Evolutionary conservation across 2,797 vertebrate species (phyloP), one percentile per base, ranked within the genome.

Genomic region (Mycteria americana): DNA sequence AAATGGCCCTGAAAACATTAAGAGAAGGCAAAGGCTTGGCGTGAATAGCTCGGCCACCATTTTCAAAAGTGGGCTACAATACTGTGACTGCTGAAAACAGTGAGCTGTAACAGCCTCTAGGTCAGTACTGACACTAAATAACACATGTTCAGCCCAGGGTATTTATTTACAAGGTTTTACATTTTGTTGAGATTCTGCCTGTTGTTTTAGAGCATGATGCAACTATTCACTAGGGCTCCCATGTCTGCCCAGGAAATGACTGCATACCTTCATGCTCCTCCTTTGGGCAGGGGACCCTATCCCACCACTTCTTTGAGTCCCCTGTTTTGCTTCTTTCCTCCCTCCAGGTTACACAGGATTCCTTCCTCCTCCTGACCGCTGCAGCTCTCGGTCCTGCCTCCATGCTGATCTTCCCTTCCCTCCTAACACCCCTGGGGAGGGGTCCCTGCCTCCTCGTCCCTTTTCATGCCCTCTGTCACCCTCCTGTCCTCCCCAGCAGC

Each of bases 11-110:
- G 11, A 68, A 75, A 70, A n/a, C 10, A 22, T 31, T 5, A 53
- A 51, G 13, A 78, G 53, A 65, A 77, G 46, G n/a, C 31, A 73
- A 43, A 78, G 22, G 9, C 13, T 48, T 51, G 11, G 33, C 3
- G 0, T n/a, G n/a, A 73, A 27, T 31, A 56, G 24, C 23, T 87
- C 5, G 2, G 33, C 4, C 46, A 62, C 27, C 0, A 0, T 51
- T 72, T 84, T 75, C 23, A 6, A 19, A 75, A 69, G n/a, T 8
- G 9, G 4, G 10, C 4, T 60, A 65, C 27, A 21, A 30, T 6
- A 17, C 23, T 17, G 19, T 8, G 10, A 39, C 23, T 1, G 1
- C 46, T 37, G 39, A 79, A 76, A 37, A 31, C 16, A 24, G 15
- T 12, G 18, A 85, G 35, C 17, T 73, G 23, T 25, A 33, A 35